Conservation (phyloP, 1,140 invertebrate genomes). For the Nebria ingens region DNA sequence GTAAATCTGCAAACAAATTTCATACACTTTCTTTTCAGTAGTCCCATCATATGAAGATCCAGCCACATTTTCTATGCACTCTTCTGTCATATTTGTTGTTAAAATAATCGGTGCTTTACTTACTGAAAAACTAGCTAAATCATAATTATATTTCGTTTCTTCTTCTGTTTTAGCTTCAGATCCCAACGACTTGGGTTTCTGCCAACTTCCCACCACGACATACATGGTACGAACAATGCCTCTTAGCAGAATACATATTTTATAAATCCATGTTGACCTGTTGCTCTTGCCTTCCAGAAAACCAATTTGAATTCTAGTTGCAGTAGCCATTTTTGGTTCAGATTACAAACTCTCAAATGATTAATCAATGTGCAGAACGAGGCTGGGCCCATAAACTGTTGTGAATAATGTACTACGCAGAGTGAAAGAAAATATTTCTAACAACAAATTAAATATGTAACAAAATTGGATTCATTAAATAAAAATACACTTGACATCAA, state of each 20-base stretch:
- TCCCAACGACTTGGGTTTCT: neutral
- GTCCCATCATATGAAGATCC: neutral
- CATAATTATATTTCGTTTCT: no score
- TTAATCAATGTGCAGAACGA: neutral
- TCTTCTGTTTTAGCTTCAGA: no score
- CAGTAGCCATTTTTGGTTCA: neutral
- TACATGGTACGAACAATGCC: neutral
- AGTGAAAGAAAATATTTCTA: no score
- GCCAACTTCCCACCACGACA: neutral
- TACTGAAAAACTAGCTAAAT: neutral
- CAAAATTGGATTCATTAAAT: no score
- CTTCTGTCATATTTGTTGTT: neutral
- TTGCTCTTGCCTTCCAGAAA: neutral
- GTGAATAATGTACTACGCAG: no score
- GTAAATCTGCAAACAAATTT: neutral
- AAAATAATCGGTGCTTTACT: neutral
- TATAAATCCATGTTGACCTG: neutral
- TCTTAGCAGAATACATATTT: neutral
- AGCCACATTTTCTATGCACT: neutral
- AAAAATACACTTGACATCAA: no score
- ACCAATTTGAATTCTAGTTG: neutral
- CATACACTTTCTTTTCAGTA: neutral
- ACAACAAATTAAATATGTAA: no score
- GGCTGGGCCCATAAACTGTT: neutral
- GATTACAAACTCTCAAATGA: neutral